Base-by-base conservation (phyloP, 2,888 invertebrate genomes). In the Leucoptera coffeella region DNA sequence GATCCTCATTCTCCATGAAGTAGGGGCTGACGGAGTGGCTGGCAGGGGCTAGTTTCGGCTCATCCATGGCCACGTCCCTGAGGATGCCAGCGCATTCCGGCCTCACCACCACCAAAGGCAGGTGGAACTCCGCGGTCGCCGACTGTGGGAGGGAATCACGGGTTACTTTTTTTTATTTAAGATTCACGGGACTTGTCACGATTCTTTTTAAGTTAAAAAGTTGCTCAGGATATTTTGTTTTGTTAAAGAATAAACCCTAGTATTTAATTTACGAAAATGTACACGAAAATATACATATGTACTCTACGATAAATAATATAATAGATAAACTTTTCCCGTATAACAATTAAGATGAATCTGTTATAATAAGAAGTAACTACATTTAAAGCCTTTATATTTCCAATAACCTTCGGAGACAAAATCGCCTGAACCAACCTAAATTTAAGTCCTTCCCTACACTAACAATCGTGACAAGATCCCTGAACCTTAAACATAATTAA, bases 71-170 rank as follows among this genome's bases (percentile, higher is more conserved):
- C 26, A 76, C 45, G 42, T 75, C 75, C 33, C 77, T 59, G 37
- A 76, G 56, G 32, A 82, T 71, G 10, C 80, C 82, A 17, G 75
- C 77, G 35, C 78, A 78, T 58, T 83, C 81, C 10, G 82, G 80
- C 26, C 80, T 61, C 1, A 85, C 83, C 25, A 74, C 71, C 22
- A 78, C 56, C 33, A 86, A 45, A 0, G 86, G 86, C 5, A 85
- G 49, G 41, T 79, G 79, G 50, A 82, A 85, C 36, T 78, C 74
- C 12, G 80, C 80, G 39, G 75, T 73, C 7, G 80, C 75, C 25
- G 83, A 65, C 85, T 85, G 45, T 9, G 4, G n/a, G 21, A 23
- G 20, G 4, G 11, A 20, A 12, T 20, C 9, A 10, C 4, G 11
- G 2, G n/a, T 3, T 11, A 19, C 9, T 17, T 4, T 15, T 19